Base-by-base conservation (phyloP, 2,113 vertebrate genomes). In the Bufo gargarizans region DNA sequence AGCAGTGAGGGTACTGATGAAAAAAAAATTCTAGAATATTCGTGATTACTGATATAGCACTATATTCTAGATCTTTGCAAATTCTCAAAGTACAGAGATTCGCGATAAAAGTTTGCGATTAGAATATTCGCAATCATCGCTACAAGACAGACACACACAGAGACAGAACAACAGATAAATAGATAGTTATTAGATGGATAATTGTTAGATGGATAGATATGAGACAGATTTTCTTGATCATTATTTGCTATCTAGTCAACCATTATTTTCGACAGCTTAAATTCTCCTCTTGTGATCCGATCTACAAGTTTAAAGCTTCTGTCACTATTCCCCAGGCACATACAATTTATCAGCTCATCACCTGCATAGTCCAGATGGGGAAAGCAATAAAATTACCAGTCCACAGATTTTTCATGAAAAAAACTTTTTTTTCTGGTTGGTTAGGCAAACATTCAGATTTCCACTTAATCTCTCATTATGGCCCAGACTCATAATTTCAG, bases 401-500 rank as follows among this genome's bases (percentile, higher is more conserved):
- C 5, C 50, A 56, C 77, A 56, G 49, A 53, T 78, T 78, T 78
- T 22, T 19, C 49, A 56, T 6, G 77, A 56, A 55, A 55, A 55
- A 78, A n/a, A 56, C 56, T 56, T 3, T 10, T 4, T n/a, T 78
- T 78, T n/a, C n/a, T n/a, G n/a, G 10, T 6, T 55, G 20, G 19
- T 78, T 78, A 22, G 50, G 6, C 11, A 78, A 56, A 22, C 50
- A 78, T n/a, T 50, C 2, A 55, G 50, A 22, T 53, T 77, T 17
- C 16, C 74, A 50, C 47, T 53, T 12, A 20, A 78, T 56, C n/a
- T 7, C 77, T 55, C 9, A 14, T 0, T 19, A 13, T 33, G n/a
- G 17, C 14, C 14, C 11, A 3, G 22, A 2, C 4, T 0, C 4
- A 5, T 53, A 0, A 16, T 8, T 0, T n/a, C 3, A 0, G 10